Evolutionary conservation across 1,140 invertebrate genomes (phyloP).

Genomic region (Drosophila setifemur): DNA sequence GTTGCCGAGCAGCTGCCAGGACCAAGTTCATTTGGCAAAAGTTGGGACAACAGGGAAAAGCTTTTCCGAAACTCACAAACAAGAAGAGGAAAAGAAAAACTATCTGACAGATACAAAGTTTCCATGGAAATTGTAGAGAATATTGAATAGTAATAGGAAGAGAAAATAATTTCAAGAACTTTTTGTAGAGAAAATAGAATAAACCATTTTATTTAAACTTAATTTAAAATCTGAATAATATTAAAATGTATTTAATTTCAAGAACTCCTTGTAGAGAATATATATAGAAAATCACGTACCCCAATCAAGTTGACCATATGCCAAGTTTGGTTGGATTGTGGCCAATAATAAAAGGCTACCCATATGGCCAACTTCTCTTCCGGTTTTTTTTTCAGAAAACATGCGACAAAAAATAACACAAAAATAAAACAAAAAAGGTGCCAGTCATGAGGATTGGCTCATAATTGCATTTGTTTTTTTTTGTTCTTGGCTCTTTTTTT

Average conservation of each 20-base stretch:
- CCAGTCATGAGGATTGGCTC: slow-evolving; percentile 14
- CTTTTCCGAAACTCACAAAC: no score
- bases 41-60: slow-evolving; percentile 6
- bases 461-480: not conserved
- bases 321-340: not conserved
- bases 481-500: not conserved
- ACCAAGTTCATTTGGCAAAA: slow-evolving; percentile 13
- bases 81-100: no score
- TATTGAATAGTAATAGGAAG: no score
- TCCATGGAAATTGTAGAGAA: no score
- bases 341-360: slow-evolving; percentile 5
- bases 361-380: slow-evolving; percentile 29
- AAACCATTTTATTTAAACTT: no score
- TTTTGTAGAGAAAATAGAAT: no score
- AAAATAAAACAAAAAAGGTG: slow-evolving; percentile 6
- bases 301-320: slow-evolving; percentile 15
- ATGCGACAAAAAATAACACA: no score
- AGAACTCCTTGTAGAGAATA: no score
- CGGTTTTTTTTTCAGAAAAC: slow-evolving; percentile 6
- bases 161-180: no score
- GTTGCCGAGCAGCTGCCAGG: slow-evolving; percentile 33
- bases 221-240: no score
- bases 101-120: no score
- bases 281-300: not conserved
- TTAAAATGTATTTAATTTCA: no score